phyloP scores from a whole-genome alignment of 2,888 invertebrate species.

The Notodonta ziczac region DNA sequence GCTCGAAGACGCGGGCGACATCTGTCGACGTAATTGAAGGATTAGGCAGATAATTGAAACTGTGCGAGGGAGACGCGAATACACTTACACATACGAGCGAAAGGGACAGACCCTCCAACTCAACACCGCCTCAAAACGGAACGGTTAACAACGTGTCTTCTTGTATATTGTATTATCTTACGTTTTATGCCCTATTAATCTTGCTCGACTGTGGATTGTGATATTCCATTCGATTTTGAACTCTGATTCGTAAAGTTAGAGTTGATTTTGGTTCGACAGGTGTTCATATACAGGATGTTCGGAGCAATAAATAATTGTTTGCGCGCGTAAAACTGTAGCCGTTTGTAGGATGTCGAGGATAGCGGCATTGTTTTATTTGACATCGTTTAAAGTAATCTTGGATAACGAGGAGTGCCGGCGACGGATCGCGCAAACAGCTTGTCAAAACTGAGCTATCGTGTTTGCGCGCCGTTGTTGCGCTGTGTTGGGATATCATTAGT shows the following conservation, averaged over 20 bases:
- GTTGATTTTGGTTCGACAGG: constrained; percentile 47
- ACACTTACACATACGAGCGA: constrained; percentile 49
- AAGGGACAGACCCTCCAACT: constrained; percentile 59
- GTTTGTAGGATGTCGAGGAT: constrained; percentile 59
- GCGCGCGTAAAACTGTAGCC: constrained; percentile 79
- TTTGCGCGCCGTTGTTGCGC: constrained; percentile 25
- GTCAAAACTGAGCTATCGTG: constrained; percentile 52
- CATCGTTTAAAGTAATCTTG: constrained; percentile 70
- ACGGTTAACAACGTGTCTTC: constrained; percentile 88
- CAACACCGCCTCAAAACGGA: constrained; percentile 69
- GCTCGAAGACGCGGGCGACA: constrained; percentile 83
- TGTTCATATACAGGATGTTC: constrained; percentile 57
- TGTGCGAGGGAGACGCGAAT: constrained; percentile 63
- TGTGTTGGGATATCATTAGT: constrained; percentile 4
- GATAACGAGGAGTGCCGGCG: constrained; percentile 61
- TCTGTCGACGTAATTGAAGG: constrained; percentile 87
- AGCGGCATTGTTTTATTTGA: constrained; percentile 67
- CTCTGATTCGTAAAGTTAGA: constrained; percentile 44
- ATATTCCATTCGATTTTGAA: constrained; percentile 45
- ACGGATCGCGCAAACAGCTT: constrained; percentile 45
- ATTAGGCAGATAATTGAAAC: constrained; percentile 89
- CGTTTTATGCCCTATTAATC: constrained; percentile 84
- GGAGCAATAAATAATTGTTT: constrained; percentile 83
- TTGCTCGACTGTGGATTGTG: constrained; percentile 67
- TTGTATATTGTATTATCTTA: constrained; percentile 86